Evolutionary conservation across 2,888 invertebrate species (phyloP).

Genomic region (Ophraella communa): DNA sequence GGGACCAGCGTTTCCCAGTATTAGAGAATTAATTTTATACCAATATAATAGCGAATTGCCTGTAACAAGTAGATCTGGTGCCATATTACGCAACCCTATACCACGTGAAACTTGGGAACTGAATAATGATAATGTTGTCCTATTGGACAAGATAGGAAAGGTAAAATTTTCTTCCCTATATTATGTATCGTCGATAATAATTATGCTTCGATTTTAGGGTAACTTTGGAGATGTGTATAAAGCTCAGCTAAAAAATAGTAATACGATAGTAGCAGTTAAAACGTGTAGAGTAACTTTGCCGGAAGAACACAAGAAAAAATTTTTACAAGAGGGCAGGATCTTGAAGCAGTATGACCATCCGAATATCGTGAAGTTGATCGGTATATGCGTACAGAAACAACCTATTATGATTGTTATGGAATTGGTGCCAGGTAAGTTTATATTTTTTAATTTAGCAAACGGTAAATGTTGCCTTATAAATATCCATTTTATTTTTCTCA

Average conservation of each 20-base stretch:
- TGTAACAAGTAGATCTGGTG: conserved; percentile 91
- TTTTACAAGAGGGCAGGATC: conserved; percentile 93
- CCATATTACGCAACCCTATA: conserved; percentile 84
- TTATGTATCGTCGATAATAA: not conserved
- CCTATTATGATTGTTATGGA: conserved; percentile 99
- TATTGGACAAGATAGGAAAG: conserved; percentile 89
- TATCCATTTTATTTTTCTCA: too few species aligned
- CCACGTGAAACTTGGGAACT: conserved; percentile 93
- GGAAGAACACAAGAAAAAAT: conserved; percentile 92
- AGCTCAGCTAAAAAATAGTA: conserved; percentile 82
- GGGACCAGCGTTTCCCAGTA: conserved; percentile 91
- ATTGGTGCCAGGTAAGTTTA: conserved; percentile 77
- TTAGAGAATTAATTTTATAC: conserved; percentile 88
- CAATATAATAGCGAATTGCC: conserved; percentile 86
- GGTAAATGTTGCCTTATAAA: not conserved
- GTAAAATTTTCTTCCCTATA: conserved; percentile 6
- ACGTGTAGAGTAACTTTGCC: conserved; percentile 93
- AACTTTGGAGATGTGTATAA: conserved; percentile 98
- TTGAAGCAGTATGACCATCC: conserved; percentile 96
- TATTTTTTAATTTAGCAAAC: too few species aligned
- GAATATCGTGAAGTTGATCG: conserved; percentile 94
- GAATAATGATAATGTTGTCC: conserved; percentile 91
- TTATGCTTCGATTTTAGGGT: too few species aligned
- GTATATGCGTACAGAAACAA: conserved; percentile 96
- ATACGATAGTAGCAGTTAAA: conserved; percentile 92